Conservation (phyloP, 2,888 invertebrate genomes). For the Trimorus sp. region DNA sequence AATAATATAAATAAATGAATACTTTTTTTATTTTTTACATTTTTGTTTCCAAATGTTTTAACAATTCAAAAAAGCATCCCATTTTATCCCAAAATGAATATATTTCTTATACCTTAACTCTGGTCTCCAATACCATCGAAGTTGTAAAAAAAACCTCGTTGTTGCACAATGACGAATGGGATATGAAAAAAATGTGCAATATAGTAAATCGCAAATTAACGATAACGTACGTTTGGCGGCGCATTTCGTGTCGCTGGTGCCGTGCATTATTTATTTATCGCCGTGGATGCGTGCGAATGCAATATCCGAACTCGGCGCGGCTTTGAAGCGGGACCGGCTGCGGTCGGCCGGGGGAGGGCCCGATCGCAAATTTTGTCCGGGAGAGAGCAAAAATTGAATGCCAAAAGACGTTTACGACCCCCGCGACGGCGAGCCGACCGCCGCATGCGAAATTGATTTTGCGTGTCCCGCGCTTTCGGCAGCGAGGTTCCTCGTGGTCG, state of each 20-base stretch:
- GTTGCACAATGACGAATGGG: too few relatives aligned
- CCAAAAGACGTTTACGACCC: constrained; percentile 65
- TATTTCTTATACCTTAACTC: too few relatives aligned
- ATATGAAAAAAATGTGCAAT: too few relatives aligned
- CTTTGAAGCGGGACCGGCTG: constrained; percentile 54
- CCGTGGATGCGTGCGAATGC: constrained; percentile 43
- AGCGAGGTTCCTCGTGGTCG: constrained; percentile 22
- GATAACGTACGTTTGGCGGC: too few relatives aligned
- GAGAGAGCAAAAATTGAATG: constrained; percentile 66
- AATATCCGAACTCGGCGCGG: constrained; percentile 30
- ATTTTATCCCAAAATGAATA: too few relatives aligned
- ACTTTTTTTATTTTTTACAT: too few relatives aligned
- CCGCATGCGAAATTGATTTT: constrained; percentile 75
- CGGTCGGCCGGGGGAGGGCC: constrained; percentile 53
- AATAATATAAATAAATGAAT: too few relatives aligned
- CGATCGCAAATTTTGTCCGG: constrained; percentile 63
- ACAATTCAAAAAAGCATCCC: too few relatives aligned
- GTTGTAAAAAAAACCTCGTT: too few relatives aligned
- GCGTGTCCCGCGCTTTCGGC: constrained; percentile 63
- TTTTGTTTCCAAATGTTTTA: too few relatives aligned
- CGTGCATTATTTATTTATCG: constrained; percentile 53
- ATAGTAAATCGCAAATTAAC: too few relatives aligned
- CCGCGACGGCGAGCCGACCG: constrained; percentile 57
- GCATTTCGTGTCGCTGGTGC: constrained; percentile 5
- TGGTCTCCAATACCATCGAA: too few relatives aligned